Evolutionary conservation across 1,140 invertebrate genomes (phyloP), one percentile per base, ranked within the genome.

Genomic region (Vanessa atalanta): DNA sequence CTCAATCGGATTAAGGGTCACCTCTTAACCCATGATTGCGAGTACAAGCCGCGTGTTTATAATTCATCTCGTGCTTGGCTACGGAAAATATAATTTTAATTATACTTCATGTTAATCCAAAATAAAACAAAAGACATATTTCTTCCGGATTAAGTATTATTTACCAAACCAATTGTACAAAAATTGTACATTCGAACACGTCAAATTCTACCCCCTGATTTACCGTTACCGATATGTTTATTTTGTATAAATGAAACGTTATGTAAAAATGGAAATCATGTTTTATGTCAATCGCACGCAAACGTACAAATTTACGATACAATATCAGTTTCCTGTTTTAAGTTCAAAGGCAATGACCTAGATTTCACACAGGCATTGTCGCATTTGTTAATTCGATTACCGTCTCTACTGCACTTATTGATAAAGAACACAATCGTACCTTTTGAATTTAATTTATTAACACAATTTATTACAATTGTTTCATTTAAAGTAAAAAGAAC

Each of bases 261-360:
- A 47, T 37, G 7, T 57, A 43, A 61, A 65, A 47, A 65, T 47
- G 43, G 20, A 65, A 48, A 47, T 20, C 63, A 48, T 65, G 16
- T 65, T 47, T 64, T 23, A 26, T 65, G 37, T 65, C 47, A 48
- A 65, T 65, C 20, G 16, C 63, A 51, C 55, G 14, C 55, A 53
- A 60, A 69, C 67, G 26, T 57, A 57, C 53, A 57, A 61, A 61
- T 61, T 61, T 12, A 61, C 23, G 15, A 31, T 61, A 61, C 57
- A 61, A 60, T 26, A 60, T 26, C 15, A 12, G 48, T 63, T 71
- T 71, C 70, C 70, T 48, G 61, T 48, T 71, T 53, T 53, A 65
- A 71, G 26, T 71, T 65, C 37, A 55, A 71, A 71, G 61, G 70
- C 70, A 71, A 65, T 71, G 70, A 71, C 70, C 70, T 50, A 71